A percentile compares a stretch with the other conserved stretches of the same genome.
Evolutionary conservation across 1,140 invertebrate genomes (phyloP).

Genomic region (Drosophila seguyi): DNA sequence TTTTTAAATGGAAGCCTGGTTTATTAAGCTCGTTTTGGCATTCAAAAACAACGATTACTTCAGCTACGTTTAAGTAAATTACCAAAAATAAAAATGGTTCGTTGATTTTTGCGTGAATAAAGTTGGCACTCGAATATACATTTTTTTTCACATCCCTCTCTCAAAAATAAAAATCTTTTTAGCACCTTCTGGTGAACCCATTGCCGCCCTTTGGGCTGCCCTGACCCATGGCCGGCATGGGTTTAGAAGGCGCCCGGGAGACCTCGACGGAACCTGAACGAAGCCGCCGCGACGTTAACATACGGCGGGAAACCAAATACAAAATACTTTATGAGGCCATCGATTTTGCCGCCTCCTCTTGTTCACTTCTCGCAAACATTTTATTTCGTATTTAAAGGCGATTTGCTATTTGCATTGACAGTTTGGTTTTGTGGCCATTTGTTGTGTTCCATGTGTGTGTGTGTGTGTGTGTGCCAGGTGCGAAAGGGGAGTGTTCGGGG

Average conservation of each 20-base stretch:
- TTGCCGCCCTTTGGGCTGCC: slow-evolving; percentile 59
- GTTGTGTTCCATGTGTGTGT: slow-evolving; percentile 47
- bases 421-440: slow-evolving; percentile 49
- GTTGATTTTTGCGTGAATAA: slow-evolving; percentile 4
- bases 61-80: not conserved
- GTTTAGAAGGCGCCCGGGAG: slow-evolving; percentile 62
- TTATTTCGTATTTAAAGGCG: slow-evolving; percentile 73
- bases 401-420: slow-evolving; percentile 66
- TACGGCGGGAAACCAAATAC: slow-evolving; percentile 26
- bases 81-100: slow-evolving; percentile 6
- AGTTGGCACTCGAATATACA: not conserved
- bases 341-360: slow-evolving; percentile 63
- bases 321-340: slow-evolving; percentile 76
- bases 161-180: slow-evolving; percentile 22
- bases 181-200: slow-evolving; percentile 54
- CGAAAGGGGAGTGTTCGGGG: slow-evolving; percentile 33
- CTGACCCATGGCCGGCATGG: slow-evolving; percentile 59
- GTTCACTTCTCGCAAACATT: slow-evolving; percentile 56
- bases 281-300: slow-evolving; percentile 21
- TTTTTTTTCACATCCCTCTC: slow-evolving; percentile 21
- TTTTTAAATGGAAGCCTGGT: not conserved
- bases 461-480: slow-evolving; percentile 60
- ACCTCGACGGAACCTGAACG: slow-evolving; percentile 23
- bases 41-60: not conserved
- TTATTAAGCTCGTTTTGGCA: not conserved